These are phyloP conservation scores for Huso huso DNA, from an alignment of 2,797 vertebrate species.

Conservation along the genomic window DNA sequence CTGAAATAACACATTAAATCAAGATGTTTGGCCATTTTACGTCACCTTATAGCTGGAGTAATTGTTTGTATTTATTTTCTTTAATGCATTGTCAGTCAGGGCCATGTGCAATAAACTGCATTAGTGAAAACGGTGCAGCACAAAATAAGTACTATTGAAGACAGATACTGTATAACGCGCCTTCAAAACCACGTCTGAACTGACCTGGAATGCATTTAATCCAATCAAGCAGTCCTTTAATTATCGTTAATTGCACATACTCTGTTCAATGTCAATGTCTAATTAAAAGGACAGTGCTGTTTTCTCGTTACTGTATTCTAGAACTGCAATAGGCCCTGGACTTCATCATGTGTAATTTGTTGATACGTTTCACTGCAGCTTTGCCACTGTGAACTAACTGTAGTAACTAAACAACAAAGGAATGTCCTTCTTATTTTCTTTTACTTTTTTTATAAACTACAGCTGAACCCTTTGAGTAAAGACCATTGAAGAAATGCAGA, in stretches of 20 bases:
- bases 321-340: slow-evolving; percentile 3
- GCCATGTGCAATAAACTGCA: too few species aligned
- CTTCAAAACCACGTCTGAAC: slow-evolving; percentile 9
- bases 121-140: too few species aligned
- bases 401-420: not conserved
- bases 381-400: not conserved
- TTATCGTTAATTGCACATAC: slow-evolving; percentile 10
- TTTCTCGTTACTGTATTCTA: slow-evolving; percentile 13
- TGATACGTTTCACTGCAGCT: not conserved
- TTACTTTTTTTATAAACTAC: too few species aligned
- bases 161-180: too few species aligned
- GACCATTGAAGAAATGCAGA: too few species aligned
- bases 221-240: slow-evolving; percentile 9
- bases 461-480: too few species aligned
- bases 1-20: too few species aligned
- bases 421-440: not conserved
- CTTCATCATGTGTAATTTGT: slow-evolving; percentile 1
- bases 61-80: too few species aligned
- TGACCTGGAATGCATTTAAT: slow-evolving; percentile 6
- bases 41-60: too few species aligned
- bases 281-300: not conserved
- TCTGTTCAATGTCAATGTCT: slow-evolving; percentile 22
- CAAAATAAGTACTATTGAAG: too few species aligned
- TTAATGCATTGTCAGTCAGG: too few species aligned
- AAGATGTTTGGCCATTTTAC: too few species aligned